phyloP scores from a whole-genome alignment of 2,113 vertebrate genomes.

The Scomber japonicus region DNA sequence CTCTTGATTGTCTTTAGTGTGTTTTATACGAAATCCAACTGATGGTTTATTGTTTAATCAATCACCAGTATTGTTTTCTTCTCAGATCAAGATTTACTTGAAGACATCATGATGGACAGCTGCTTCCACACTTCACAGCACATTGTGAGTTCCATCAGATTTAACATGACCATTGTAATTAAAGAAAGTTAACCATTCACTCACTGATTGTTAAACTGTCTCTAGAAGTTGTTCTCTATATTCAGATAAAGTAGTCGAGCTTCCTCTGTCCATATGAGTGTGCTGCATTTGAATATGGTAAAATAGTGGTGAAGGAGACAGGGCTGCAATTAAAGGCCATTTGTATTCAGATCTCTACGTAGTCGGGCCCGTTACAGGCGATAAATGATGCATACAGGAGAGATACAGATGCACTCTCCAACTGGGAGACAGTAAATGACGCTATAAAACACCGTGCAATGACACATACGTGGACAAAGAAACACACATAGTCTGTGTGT shows the following conservation, averaged over 20 bases:
- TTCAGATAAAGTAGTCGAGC: slow-evolving; percentile 14
- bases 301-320: slow-evolving; percentile 27
- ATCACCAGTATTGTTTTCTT: slow-evolving; percentile 39
- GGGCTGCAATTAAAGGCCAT: slow-evolving; percentile 54
- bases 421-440: slow-evolving; percentile 62
- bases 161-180: slow-evolving; percentile 13
- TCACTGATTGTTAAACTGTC: slow-evolving; percentile 16
- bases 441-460: slow-evolving; percentile 60
- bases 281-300: slow-evolving; percentile 11
- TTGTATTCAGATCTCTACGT: slow-evolving; percentile 69
- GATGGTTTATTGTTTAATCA: background rate
- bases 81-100: slow-evolving; percentile 93
- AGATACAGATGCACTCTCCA: slow-evolving; percentile 34
- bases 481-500: slow-evolving; percentile 19
- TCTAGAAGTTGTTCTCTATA: slow-evolving; percentile 7
- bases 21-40: background rate
- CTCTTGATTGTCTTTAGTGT: no score
- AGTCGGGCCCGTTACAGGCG: slow-evolving; percentile 54
- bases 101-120: slow-evolving; percentile 90
- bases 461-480: slow-evolving; percentile 54
- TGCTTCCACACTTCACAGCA: slow-evolving; percentile 85
- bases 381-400: slow-evolving; percentile 58
- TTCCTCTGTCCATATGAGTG: slow-evolving; percentile 7
- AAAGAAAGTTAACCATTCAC: slow-evolving; percentile 3
- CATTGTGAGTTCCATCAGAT: slow-evolving; percentile 86